phyloP scores from a whole-genome alignment of 2,113 vertebrate genomes.

The Oreocharis arfaki region DNA sequence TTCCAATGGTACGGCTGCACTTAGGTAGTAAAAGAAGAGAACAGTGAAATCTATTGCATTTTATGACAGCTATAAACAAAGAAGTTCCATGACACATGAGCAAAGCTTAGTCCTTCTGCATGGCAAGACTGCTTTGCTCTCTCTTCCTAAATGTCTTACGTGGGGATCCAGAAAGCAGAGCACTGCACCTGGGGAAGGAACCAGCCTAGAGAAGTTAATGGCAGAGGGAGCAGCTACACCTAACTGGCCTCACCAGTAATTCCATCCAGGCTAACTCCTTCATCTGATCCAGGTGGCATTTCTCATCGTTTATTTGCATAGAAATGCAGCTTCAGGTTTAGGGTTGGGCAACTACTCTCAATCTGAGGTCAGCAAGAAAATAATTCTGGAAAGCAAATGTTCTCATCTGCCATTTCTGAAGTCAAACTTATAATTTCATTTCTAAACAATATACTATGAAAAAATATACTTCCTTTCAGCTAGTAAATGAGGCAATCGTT shows the following conservation, averaged over 20 bases:
- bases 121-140: not conserved
- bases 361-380: not conserved
- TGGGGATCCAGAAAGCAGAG: not conserved
- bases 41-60: not conserved
- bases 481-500: not conserved
- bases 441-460: not conserved
- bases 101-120: not conserved
- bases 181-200: not conserved
- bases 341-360: not conserved
- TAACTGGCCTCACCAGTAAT: not conserved
- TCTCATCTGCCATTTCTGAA: not conserved
- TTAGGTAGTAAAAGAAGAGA: not conserved
- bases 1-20: not conserved
- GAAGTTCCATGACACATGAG: not conserved
- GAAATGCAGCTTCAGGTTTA: not conserved
- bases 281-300: not conserved
- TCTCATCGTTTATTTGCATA: constrained; percentile 1
- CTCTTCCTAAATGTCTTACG: accelerated
- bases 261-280: not conserved
- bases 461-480: not conserved
- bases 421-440: not conserved
- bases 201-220: not conserved
- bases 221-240: not conserved
- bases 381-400: not conserved
- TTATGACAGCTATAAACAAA: not conserved